Conservation (phyloP, 1,140 invertebrate genomes). For the Drosophila ananassae region DNA sequence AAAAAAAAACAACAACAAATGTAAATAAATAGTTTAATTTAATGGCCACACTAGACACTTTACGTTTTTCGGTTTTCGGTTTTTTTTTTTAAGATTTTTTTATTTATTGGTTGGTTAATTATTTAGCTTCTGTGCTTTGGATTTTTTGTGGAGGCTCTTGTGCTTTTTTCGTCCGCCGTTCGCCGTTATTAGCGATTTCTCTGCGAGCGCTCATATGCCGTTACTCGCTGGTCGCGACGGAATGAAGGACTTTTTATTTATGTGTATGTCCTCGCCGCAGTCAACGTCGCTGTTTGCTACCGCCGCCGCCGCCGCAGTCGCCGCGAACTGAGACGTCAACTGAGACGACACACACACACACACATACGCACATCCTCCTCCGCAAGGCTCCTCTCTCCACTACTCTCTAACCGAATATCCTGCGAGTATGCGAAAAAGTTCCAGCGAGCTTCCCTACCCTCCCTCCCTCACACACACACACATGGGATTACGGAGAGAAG, state of each 20-base stretch:
- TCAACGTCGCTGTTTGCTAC: conserved; percentile 29
- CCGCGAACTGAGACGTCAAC: conserved; percentile 31
- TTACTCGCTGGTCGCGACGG: conserved; percentile 84
- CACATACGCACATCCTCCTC: conserved; percentile 12
- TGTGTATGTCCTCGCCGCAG: conserved; percentile 79
- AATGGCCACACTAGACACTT: conserved; percentile 9
- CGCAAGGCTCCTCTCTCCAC: conserved; percentile 17
- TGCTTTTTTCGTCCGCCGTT: conserved; percentile 59
- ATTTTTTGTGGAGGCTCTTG: conserved; percentile 2
- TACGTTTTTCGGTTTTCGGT: conserved; percentile 7
- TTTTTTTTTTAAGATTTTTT: conserved; percentile 18
- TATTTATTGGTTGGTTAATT: conserved; percentile 15
- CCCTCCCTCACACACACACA: no score
- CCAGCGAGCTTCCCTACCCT: conserved; percentile 3
- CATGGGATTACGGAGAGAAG: conserved; percentile 37
- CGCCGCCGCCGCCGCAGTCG: conserved; percentile 22
- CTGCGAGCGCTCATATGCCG: conserved; percentile 76
- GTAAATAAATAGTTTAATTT: no score
- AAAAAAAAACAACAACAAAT: conserved; percentile 29
- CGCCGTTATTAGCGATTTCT: conserved; percentile 68
- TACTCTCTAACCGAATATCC: conserved; percentile 1
- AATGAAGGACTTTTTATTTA: conserved; percentile 84
- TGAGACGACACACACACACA: not conserved
- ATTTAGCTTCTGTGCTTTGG: conserved; percentile 19
- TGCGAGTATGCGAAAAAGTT: conserved; percentile 14